Conservation (phyloP, 2,888 invertebrate genomes). For the Bibio marci region DNA sequence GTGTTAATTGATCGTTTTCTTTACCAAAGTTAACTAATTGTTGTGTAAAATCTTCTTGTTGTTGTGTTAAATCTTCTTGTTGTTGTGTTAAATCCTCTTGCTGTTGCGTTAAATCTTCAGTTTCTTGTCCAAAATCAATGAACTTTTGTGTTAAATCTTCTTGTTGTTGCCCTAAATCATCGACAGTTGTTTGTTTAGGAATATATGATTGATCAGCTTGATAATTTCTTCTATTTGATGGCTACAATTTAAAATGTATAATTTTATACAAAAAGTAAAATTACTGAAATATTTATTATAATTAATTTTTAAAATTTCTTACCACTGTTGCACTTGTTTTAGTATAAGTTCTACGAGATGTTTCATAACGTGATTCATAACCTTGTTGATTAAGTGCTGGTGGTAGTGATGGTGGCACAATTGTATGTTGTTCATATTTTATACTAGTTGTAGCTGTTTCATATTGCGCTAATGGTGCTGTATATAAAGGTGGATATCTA, state of each 20-base stretch:
- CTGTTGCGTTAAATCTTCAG: conserved; percentile 8
- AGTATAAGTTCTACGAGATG: no score
- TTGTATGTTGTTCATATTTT: conserved; percentile 3
- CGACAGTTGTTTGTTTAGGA: conserved; percentile 1
- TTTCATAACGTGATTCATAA: no score
- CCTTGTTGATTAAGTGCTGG: background rate
- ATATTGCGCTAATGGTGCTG: conserved; percentile 7
- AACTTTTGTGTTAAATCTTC: conserved; percentile 9
- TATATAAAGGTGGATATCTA: conserved; percentile 9
- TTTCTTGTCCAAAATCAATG: conserved; percentile 8
- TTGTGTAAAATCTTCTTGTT: conserved; percentile 5
- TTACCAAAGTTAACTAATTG: no score
- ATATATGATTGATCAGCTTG: no score
- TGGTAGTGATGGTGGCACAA: conserved; percentile 5
- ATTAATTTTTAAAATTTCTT: no score
- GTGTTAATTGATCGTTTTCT: no score
- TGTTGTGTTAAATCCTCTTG: conserved; percentile 5
- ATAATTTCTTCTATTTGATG: no score
- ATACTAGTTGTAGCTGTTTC: conserved; percentile 1
- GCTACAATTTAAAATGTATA: no score
- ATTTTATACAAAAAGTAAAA: no score
- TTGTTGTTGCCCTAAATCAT: conserved; percentile 8
- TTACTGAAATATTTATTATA: no score
- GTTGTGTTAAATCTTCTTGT: conserved; percentile 9
- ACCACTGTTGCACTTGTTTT: no score